Percentiles rank a stretch among this genome's conserved stretches.
These are phyloP conservation scores for Crematogaster levior DNA, from an alignment of 2,888 invertebrate species.

Conservation along the genomic window DNA sequence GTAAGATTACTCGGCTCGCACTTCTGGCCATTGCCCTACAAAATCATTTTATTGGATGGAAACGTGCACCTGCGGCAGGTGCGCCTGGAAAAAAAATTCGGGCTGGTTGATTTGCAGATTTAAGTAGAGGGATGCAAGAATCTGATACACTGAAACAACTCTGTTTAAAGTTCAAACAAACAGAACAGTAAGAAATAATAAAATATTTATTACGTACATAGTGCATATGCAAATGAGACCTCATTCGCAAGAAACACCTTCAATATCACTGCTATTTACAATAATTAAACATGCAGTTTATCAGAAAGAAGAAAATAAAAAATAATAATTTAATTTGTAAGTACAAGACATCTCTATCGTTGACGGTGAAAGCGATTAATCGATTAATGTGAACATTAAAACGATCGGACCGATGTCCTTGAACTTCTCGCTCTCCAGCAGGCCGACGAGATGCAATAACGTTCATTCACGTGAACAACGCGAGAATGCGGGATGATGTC, in stretches of 20 bases:
- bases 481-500: constrained; percentile 36
- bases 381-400: constrained; percentile 11
- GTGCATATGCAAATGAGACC: neutral
- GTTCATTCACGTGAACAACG: constrained; percentile 38
- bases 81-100: constrained; percentile 67
- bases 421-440: constrained; percentile 49
- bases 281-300: neutral
- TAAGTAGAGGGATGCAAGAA: constrained; percentile 54
- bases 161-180: neutral
- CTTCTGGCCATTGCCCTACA: constrained; percentile 60
- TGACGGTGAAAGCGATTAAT: constrained; percentile 8
- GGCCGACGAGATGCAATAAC: constrained; percentile 33
- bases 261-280: neutral
- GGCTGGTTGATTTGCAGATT: constrained; percentile 62
- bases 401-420: constrained; percentile 13
- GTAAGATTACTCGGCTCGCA: neutral
- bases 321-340: neutral
- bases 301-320: neutral
- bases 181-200: neutral
- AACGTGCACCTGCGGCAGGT: constrained; percentile 67
- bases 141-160: neutral
- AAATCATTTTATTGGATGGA: constrained; percentile 60
- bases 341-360: neutral
- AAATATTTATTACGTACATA: neutral
- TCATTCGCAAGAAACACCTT: neutral